These are phyloP conservation scores for Tinamus guttatus DNA, from an alignment of 2,113 vertebrate species.

Conservation along the genomic window DNA sequence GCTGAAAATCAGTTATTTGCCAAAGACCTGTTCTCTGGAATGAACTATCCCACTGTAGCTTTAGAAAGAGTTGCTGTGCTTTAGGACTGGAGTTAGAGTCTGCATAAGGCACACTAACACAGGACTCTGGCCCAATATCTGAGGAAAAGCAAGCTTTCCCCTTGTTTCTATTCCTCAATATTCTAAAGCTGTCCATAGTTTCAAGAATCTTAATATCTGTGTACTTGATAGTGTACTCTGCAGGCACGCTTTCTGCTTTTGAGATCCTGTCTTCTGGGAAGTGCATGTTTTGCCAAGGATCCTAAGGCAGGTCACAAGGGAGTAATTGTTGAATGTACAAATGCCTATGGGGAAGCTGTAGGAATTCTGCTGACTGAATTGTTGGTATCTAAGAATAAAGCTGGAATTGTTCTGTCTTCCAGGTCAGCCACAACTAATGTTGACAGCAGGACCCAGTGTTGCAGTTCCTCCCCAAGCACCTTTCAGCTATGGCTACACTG, in stretches of 20 bases:
- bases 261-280: not conserved
- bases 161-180: not conserved
- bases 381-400: accelerated
- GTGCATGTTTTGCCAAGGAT: accelerated
- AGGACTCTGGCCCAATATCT: not conserved
- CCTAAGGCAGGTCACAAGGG: not conserved
- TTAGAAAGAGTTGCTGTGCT: not conserved
- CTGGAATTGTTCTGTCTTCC: not conserved
- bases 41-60: not conserved
- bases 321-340: accelerated
- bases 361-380: not conserved
- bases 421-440: conserved; percentile 98
- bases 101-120: not conserved
- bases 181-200: not conserved
- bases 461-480: conserved; percentile 92
- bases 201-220: not conserved
- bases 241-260: accelerated
- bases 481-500: conserved; percentile 95
- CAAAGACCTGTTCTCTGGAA: not conserved
- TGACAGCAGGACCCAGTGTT: conserved; percentile 96
- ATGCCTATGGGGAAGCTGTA: accelerated
- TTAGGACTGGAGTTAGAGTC: not conserved
- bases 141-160: not conserved
- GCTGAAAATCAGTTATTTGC: not conserved
- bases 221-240: not conserved